These are phyloP conservation scores for Tokudaia muenninki DNA, from an alignment of 2,797 vertebrate species.

Conservation along the genomic window DNA sequence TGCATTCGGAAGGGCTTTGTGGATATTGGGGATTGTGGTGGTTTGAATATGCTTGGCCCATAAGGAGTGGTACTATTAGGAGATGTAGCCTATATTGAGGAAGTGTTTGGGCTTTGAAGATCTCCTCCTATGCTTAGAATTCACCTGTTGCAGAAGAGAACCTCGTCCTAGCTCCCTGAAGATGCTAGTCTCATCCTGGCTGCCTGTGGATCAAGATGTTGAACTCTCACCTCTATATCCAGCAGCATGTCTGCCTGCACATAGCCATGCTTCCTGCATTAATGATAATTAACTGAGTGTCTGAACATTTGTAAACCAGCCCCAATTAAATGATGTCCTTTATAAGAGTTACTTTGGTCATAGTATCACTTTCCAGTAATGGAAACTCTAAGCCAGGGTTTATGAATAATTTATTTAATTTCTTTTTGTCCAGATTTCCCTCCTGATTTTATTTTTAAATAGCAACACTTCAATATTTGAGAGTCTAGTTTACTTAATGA, in stretches of 20 bases:
- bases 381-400: not conserved
- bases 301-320: not conserved
- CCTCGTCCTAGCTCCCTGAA: not conserved
- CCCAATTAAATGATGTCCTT: not conserved
- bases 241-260: not conserved
- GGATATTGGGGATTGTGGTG: not conserved
- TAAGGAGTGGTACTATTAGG: not conserved
- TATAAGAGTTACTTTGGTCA: not conserved
- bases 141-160: not conserved
- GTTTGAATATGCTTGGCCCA: not conserved
- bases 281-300: not conserved
- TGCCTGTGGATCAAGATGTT: too few relatives aligned
- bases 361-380: not conserved
- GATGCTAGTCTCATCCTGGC: not conserved
- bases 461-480: not conserved
- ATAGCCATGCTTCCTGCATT: not conserved
- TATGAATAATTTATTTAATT: not conserved
- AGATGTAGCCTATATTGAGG: not conserved
- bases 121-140: not conserved
- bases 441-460: not conserved
- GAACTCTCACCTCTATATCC: not conserved
- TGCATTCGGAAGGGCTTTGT: not conserved
- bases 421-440: not conserved
- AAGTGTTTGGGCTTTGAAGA: not conserved
- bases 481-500: not conserved